These are phyloP conservation scores for Taenaris catops DNA, from an alignment of 2,888 invertebrate genomes.

Conservation along the genomic window DNA sequence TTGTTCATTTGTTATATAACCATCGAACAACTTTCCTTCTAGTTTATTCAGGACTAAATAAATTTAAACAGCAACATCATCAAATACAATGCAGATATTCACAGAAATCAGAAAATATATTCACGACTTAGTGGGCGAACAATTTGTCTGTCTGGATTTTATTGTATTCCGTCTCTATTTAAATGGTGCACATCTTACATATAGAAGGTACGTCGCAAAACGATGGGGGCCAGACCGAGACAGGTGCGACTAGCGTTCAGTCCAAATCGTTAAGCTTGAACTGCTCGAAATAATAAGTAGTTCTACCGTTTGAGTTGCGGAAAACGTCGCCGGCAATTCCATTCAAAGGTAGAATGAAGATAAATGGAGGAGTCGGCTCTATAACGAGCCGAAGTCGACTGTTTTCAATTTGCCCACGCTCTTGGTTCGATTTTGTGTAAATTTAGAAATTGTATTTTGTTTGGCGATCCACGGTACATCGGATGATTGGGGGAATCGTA, in stretches of 20 bases:
- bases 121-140: neutral
- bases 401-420: constrained; percentile 69
- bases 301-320: constrained; percentile 69
- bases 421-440: constrained; percentile 61
- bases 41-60: too few species aligned
- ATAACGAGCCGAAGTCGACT: constrained; percentile 72
- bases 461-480: constrained; percentile 9
- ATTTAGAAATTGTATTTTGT: constrained; percentile 36
- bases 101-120: too few species aligned
- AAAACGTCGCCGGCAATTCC: constrained; percentile 68
- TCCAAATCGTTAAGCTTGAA: constrained; percentile 68
- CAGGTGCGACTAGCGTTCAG: constrained; percentile 52
- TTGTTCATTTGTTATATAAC: too few species aligned
- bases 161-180: constrained; percentile 6
- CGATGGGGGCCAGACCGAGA: constrained; percentile 24
- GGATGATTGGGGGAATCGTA: constrained; percentile 6
- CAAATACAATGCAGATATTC: too few species aligned
- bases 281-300: constrained; percentile 75
- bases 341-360: constrained; percentile 75
- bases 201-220: constrained; percentile 9
- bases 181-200: constrained; percentile 7
- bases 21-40: too few species aligned
- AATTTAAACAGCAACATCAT: too few species aligned
- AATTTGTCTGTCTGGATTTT: constrained; percentile 2
- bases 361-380: constrained; percentile 67